A percentile compares a stretch with the other conserved stretches of the same genome.
phyloP scores from a whole-genome alignment of 2,888 invertebrate genomes.

The Tridacna gigas region DNA sequence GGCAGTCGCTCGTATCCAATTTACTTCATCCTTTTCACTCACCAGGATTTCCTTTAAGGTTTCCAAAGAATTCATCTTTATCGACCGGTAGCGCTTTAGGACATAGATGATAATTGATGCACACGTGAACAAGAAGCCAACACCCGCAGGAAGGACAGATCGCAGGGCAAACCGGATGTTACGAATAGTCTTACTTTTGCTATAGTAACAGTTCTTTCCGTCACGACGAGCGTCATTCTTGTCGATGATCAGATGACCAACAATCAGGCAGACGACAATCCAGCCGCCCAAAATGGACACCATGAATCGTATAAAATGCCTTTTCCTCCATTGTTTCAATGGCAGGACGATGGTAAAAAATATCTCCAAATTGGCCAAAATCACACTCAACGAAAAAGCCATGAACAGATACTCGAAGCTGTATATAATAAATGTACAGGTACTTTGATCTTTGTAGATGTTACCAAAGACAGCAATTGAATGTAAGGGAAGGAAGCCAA shows the following conservation, averaged over 20 bases:
- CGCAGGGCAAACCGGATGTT: slow-evolving; percentile 25
- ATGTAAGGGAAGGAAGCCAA: slow-evolving; percentile 27
- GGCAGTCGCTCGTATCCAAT: slow-evolving; percentile 30
- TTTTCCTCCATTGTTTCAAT: slow-evolving; percentile 30
- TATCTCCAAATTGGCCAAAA: slow-evolving; percentile 38
- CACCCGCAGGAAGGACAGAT: slow-evolving; percentile 19
- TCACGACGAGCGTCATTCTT: slow-evolving; percentile 31
- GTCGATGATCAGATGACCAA: slow-evolving; percentile 45
- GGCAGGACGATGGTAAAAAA: slow-evolving; percentile 41
- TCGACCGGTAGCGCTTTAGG: slow-evolving; percentile 23
- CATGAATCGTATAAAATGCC: slow-evolving; percentile 39
- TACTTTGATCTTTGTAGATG: not conserved
- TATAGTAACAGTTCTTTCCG: slow-evolving; percentile 27
- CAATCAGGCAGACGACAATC: slow-evolving; percentile 34
- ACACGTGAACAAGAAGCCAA: slow-evolving; percentile 33
- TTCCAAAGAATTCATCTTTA: slow-evolving; percentile 18
- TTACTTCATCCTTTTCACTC: slow-evolving; percentile 20
- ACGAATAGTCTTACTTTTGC: slow-evolving; percentile 4
- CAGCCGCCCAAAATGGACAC: slow-evolving; percentile 32
- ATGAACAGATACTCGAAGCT: slow-evolving; percentile 35
- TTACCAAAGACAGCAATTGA: slow-evolving; percentile 6
- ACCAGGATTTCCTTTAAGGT: slow-evolving; percentile 36
- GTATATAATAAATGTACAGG: slow-evolving; percentile 36
- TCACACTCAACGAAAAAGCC: slow-evolving; percentile 16
- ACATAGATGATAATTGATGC: slow-evolving; percentile 21